A percentile compares a stretch with the other conserved stretches of the same genome.
These are phyloP conservation scores for Zonotrichia leucophrys DNA, from an alignment of 2,113 vertebrate species.

Conservation along the genomic window DNA sequence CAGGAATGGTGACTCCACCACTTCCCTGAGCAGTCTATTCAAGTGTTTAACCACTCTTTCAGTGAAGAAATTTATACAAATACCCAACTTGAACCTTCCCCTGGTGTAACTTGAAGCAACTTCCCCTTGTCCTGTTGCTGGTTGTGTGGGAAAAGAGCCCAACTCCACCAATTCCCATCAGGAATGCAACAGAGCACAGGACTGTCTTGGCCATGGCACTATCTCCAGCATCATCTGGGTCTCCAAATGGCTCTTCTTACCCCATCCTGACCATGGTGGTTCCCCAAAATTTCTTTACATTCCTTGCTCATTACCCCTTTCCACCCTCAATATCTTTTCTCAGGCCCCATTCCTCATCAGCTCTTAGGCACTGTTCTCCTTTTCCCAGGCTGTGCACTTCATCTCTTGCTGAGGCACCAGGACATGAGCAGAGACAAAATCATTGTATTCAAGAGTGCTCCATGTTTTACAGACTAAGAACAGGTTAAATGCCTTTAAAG, in stretches of 20 bases:
- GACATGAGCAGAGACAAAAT: background rate
- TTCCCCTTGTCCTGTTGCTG: accelerated
- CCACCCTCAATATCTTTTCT: background rate
- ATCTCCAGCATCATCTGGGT: background rate
- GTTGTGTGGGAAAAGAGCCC: background rate
- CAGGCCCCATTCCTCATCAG: background rate
- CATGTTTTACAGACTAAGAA: background rate
- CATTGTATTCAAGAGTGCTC: background rate
- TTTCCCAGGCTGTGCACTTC: background rate
- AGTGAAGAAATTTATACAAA: background rate
- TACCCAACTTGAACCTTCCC: background rate
- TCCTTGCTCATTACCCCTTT: background rate
- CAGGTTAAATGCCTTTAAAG: background rate
- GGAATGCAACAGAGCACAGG: background rate
- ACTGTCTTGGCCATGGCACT: background rate
- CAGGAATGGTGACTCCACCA: background rate
- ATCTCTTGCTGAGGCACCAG: background rate
- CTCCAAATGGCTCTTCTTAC: background rate
- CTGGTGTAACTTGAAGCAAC: background rate
- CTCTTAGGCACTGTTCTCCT: background rate
- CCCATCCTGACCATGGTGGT: background rate
- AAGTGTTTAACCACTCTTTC: background rate
- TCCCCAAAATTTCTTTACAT: background rate
- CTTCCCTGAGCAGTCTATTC: background rate
- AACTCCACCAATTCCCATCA: background rate